These are phyloP conservation scores for Capreolus pygargus DNA, from an alignment of 2,113 vertebrate species.

Conservation along the genomic window DNA sequence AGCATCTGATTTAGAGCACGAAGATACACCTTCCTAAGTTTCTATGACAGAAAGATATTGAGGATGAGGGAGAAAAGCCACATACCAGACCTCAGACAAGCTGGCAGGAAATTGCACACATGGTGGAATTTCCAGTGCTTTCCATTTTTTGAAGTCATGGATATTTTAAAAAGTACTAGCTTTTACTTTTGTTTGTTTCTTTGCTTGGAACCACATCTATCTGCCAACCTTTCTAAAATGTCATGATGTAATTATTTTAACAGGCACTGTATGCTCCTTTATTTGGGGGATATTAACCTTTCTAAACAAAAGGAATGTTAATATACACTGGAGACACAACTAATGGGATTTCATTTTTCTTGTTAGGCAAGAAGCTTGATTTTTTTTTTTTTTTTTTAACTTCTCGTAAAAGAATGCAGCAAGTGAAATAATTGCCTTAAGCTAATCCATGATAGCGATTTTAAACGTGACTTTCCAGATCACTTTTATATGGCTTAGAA, in stretches of 20 bases:
- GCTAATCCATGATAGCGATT: slow-evolving; percentile 84
- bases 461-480: slow-evolving; percentile 83
- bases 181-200: slow-evolving; percentile 79
- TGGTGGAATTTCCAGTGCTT: background rate
- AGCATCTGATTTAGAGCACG: background rate
- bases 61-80: slow-evolving; percentile 1
- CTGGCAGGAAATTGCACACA: background rate
- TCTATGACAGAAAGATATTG: background rate
- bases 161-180: slow-evolving; percentile 60
- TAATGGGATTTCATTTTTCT: slow-evolving; percentile 89
- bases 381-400: slow-evolving; percentile 76
- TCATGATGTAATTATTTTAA: slow-evolving; percentile 90
- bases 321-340: slow-evolving; percentile 83
- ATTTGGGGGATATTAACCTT: slow-evolving; percentile 90
- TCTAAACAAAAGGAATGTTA: slow-evolving; percentile 88
- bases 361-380: slow-evolving; percentile 83
- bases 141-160: slow-evolving; percentile 47
- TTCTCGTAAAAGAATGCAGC: slow-evolving; percentile 81
- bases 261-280: slow-evolving; percentile 87
- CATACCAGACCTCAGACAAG: background rate
- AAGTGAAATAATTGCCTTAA: slow-evolving; percentile 87
- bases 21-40: background rate
- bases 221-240: slow-evolving; percentile 85
- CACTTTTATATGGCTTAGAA: slow-evolving; percentile 78
- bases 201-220: slow-evolving; percentile 78